Evolutionary conservation across 2,113 vertebrate genomes (phyloP), one percentile per base, ranked within the genome.

Genomic region (Equus przewalskii): DNA sequence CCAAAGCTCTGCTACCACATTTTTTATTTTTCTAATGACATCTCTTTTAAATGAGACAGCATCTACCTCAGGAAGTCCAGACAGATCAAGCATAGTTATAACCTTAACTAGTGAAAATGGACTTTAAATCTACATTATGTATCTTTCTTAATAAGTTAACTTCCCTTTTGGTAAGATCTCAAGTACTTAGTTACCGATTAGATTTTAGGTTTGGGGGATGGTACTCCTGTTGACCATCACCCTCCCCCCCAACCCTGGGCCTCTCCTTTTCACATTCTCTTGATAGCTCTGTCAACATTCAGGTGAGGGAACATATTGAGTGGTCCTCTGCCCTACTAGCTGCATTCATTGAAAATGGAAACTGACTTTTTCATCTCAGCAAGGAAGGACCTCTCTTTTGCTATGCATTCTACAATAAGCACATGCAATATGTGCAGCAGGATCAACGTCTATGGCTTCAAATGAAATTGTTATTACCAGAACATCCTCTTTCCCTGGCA

Each of bases 321-420:
- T 76, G 85, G 82, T 75, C 89, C 96, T 93, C 83, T 85, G 33
- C 49, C 97, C 79, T 95, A 70, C 95, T 65, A 96, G 36, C 33
- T 78, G 67, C 62, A 82, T 54, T 78, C 21, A 65, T 0, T 85
- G 67, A 44, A 67, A 92, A 97, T 60, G 16, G 78, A 97, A 95
- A 98, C 97, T 97, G 97, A 97, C 95, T 96, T 96, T 54, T n/a
- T 97, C 81, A 86, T 89, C 89, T 22, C 84, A 30, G 83, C 58
- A 79, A 97, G 80, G 73, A 91, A 97, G 97, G 97, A 91, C 10
- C 21, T 69, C 89, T n/a, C 79, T 69, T 14, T 46, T 69, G 49
- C 41, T 33, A 19, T 26, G 33, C 15, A 3, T 36, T 36, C 73
- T 36, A 8, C 18, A n/a, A 46, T 16, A 36, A 76, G 41, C 4